phyloP scores from a whole-genome alignment of 2,888 invertebrate genomes.

The Actias luna region DNA sequence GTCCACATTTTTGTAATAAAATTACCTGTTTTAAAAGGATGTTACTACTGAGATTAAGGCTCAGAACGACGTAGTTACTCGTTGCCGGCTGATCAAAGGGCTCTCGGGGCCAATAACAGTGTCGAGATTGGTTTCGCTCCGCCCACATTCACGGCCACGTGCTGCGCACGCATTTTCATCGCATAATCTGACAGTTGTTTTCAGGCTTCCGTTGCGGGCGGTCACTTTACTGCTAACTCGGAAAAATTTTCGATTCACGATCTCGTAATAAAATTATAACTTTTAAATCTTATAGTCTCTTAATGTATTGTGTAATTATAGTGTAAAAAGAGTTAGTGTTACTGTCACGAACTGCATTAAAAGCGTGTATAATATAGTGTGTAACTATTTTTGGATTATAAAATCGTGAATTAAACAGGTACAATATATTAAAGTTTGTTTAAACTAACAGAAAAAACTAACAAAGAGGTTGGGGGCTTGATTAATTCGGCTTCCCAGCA shows the following conservation, averaged over 20 bases:
- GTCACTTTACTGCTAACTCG: slow-evolving; percentile 28
- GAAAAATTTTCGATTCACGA: slow-evolving; percentile 35
- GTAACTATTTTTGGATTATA: slow-evolving; percentile 36
- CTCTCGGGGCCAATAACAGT: slow-evolving; percentile 55
- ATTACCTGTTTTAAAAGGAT: slow-evolving; percentile 81
- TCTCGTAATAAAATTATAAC: neutral
- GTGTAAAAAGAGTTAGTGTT: slow-evolving; percentile 10
- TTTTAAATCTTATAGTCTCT: slow-evolving; percentile 7
- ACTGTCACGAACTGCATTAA: slow-evolving; percentile 29
- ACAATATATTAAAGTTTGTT: slow-evolving; percentile 37
- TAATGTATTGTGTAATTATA: slow-evolving; percentile 12
- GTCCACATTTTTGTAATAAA: slow-evolving; percentile 77
- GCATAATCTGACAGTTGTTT: slow-evolving; percentile 61
- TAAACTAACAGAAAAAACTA: slow-evolving; percentile 37
- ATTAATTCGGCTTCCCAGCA: slow-evolving; percentile 48
- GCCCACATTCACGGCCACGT: slow-evolving; percentile 70
- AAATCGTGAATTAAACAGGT: slow-evolving; percentile 28
- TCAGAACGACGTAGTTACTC: slow-evolving; percentile 77
- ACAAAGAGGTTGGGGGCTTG: slow-evolving; percentile 36
- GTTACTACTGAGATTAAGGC: slow-evolving; percentile 81
- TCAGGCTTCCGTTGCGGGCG: slow-evolving; percentile 38
- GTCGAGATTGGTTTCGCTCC: slow-evolving; percentile 46
- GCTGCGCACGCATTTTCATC: slow-evolving; percentile 71
- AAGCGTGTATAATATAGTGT: slow-evolving; percentile 38
- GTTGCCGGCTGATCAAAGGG: slow-evolving; percentile 78